Evolutionary conservation across 2,113 vertebrate genomes (phyloP).

Genomic region (Drymodes brunneopygia): DNA sequence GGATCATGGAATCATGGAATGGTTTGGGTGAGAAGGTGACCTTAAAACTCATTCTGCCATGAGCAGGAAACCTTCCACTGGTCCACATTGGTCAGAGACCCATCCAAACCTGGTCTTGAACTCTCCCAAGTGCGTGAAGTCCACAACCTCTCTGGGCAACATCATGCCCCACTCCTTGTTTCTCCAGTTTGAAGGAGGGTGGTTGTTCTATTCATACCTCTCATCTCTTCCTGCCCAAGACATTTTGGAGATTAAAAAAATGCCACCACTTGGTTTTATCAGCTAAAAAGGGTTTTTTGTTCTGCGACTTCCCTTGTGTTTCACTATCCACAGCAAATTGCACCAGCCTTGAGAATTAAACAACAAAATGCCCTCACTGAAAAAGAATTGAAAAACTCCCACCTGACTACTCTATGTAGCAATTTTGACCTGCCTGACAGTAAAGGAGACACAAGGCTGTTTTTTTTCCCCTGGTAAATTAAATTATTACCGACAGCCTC

Average conservation of each 20-base stretch:
- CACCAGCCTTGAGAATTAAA: neutral
- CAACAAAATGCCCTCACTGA: neutral
- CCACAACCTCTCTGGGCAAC: neutral
- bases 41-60: neutral
- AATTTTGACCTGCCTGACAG: neutral
- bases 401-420: neutral
- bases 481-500: neutral
- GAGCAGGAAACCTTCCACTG: neutral
- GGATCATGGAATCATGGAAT: neutral
- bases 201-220: constrained; percentile 43
- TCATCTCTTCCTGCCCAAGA: constrained; percentile 14
- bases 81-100: neutral
- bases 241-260: neutral
- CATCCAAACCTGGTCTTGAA: neutral
- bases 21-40: neutral
- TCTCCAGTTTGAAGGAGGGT: neutral
- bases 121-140: neutral
- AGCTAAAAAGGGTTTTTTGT: neutral
- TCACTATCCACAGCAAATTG: neutral
- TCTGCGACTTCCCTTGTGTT: neutral
- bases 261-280: neutral
- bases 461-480: neutral
- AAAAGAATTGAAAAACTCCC: neutral
- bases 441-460: neutral
- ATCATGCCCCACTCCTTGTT: neutral